Base-by-base conservation (phyloP, 2,797 vertebrate genomes). In the Rallus crepitans region DNA sequence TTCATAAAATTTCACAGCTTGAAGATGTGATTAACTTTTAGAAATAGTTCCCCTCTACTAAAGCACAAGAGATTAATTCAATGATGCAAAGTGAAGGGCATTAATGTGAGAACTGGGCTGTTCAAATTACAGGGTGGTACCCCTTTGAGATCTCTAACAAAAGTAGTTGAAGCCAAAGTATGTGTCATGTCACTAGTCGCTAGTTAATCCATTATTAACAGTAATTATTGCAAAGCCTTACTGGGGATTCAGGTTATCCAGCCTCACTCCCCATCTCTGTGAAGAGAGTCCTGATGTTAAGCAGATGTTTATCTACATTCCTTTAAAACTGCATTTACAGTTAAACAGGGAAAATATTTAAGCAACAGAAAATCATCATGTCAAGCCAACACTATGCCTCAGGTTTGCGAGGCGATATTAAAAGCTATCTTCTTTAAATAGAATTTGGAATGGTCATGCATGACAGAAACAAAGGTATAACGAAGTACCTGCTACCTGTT, bases 11-110 rank as follows among this genome's bases (percentile, higher is more conserved):
- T 94, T 92, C 53, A 80, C 39, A 82, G 31, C 39, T 78, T 40
- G 82, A 90, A 95, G 80, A 65, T 6, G n/a, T n/a, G 66, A 94
- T 75, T 86, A 60, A 90, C 65, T 78, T 95, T 89, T 53, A 55
- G 80, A 63, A 95, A 93, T 31, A 64, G 25, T 5, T 85, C 13
- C 21, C 27, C 50, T 86, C 89, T 94, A 71, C 50, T 80, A 61
- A 95, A 93, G 47, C 45, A 88, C 37, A 33, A 40, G 27, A 61
- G n/a, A 61, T 60, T 56, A 73, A 75, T 60, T 71, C 69, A 53
- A 3, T 47, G 13, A 33, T 50, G 35, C 57, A 59, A 64, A 80
- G 31, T 42, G 39, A 85, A 78, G 25, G 48, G 33, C 61, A 78
- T 50, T 53, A 91, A 75, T 71, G 61, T 21, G 21, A 37, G 83